Evolutionary conservation across 2,888 invertebrate genomes (phyloP).

Genomic region (Lasioglossum morio): DNA sequence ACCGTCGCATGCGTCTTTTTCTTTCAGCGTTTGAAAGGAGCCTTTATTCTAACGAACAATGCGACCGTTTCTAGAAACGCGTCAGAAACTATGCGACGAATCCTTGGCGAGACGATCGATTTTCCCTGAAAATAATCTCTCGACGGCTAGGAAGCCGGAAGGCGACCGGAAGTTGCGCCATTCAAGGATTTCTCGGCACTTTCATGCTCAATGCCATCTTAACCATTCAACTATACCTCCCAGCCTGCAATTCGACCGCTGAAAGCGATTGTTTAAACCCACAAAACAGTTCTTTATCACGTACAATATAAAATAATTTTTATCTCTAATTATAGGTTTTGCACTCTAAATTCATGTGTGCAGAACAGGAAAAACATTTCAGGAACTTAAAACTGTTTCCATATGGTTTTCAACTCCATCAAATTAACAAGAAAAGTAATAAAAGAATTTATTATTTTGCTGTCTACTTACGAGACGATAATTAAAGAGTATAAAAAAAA

Average conservation of each 20-base stretch:
- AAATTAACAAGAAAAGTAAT: no score
- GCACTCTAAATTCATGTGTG: no score
- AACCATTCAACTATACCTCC: conserved; percentile 15
- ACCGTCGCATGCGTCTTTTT: conserved; percentile 48
- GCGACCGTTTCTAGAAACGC: conserved; percentile 1
- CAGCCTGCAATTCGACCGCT: conserved; percentile 30
- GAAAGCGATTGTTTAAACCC: not conserved
- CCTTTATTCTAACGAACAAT: conserved; percentile 12
- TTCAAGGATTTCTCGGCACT: conserved; percentile 42
- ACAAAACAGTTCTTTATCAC: not conserved
- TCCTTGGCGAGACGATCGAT: conserved; percentile 16
- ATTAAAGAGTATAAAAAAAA: not conserved
- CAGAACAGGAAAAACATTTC: no score
- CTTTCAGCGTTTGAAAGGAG: conserved; percentile 28
- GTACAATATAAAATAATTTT: not conserved
- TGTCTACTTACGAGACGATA: not conserved
- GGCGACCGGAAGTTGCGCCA: conserved; percentile 49
- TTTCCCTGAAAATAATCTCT: conserved; percentile 29
- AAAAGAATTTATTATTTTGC: no score
- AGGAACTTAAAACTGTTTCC: no score
- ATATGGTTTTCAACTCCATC: no score
- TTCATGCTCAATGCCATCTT: conserved; percentile 31
- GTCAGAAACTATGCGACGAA: not conserved
- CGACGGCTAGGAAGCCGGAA: conserved; percentile 43
- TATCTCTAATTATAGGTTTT: not conserved